Evolutionary conservation across 2,113 vertebrate genomes (phyloP), one percentile per base, ranked within the genome.

Genomic region (Pterocles orientalis): DNA sequence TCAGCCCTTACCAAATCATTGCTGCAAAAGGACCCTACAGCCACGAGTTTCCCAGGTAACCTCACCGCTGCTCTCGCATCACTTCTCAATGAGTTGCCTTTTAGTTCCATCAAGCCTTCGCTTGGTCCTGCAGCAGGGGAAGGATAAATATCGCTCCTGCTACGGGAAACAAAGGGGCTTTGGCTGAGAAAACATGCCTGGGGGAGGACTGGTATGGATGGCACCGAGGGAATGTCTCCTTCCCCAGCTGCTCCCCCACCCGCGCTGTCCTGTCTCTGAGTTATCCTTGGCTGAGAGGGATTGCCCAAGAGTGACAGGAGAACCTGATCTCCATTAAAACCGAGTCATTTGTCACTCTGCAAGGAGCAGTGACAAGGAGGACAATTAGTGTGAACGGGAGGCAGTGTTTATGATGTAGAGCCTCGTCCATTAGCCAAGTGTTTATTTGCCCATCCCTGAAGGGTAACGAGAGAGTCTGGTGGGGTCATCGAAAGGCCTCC

Each of bases 71-170:
- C 91, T 94, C 84, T 80, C 71, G 87, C 95, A 90, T 61, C 64
- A 69, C n/a, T 87, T 88, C 90, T 62, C 93, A 97, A 97, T 70
- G 88, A 72, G 84, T 86, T 81, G 82, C 94, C 95, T 96, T 97
- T 94, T 97, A 85, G 41, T 41, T 41, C 14, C 41, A 69, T 60
- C 75, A 65, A 80, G 79, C 11, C 2, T 65, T 64, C 6, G 4
- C 89, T 82, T 33, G 82, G 43, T 87, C 94, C 94, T 62, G 24
- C 18, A 12, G 91, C 94, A 33, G 24, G 70, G 48, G 76, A 93
- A 91, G 73, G 91, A 91, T 48, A 92, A 96, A 96, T 88, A 78
- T 92, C 66, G 95, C 91, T 96, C 65, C 75, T 80, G 5, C 89
- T 68, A 41, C 19, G 11, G 64, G 77, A 78, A 94, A 51, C 73